Conservation (phyloP, 2,797 vertebrate species). For the Graptemys geographica region DNA sequence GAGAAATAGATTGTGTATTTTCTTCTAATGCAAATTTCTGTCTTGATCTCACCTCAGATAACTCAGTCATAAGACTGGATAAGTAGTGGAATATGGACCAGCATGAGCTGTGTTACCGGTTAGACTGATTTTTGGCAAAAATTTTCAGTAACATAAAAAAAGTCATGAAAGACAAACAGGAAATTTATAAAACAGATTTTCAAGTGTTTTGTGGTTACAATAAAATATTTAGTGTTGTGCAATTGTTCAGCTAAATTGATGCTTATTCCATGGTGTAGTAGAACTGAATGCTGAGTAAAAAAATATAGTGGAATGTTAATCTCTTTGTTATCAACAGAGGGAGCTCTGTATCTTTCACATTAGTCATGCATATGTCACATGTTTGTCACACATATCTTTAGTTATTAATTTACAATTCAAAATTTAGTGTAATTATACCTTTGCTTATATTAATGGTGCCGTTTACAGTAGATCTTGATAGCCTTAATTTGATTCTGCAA, state of each 20-base stretch:
- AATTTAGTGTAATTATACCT: constrained; percentile 62
- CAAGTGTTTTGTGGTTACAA: not conserved
- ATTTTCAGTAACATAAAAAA: accelerated
- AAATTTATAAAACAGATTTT: not conserved
- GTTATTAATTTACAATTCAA: constrained; percentile 58
- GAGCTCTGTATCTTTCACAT: constrained; percentile 57
- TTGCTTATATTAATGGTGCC: constrained; percentile 44
- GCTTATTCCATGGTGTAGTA: constrained; percentile 10
- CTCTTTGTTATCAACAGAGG: constrained; percentile 53
- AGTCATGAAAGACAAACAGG: not conserved
- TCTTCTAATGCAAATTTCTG: not conserved
- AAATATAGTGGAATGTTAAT: not conserved
- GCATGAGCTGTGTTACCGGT: accelerated
- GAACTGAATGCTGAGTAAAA: constrained; percentile 9
- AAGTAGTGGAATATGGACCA: not conserved
- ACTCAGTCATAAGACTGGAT: not conserved
- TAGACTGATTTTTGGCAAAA: not conserved
- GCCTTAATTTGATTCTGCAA: constrained; percentile 55
- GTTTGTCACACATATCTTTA: constrained; percentile 44
- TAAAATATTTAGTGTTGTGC: not conserved
- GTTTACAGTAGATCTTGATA: constrained; percentile 58
- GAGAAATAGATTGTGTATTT: not conserved
- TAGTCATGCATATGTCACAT: not conserved
- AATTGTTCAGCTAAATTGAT: not conserved
- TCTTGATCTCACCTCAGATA: not conserved